Evolutionary conservation across 2,888 invertebrate genomes (phyloP), one percentile per base, ranked within the genome.

Genomic region (Rhodophaea formosa): DNA sequence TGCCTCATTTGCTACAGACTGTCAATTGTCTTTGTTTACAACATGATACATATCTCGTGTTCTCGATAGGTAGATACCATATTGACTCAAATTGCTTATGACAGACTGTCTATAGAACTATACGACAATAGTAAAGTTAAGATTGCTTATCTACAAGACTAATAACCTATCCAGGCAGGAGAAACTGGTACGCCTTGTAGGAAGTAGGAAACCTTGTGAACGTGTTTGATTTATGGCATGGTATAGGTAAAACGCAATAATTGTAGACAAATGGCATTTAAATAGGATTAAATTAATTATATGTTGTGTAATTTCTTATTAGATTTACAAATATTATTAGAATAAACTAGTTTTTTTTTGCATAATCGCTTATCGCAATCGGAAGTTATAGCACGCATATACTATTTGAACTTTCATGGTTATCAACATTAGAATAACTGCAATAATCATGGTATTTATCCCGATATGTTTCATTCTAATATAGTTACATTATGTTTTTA

Each of bases 121-220:
- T 60, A 60, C 62, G 68, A 62, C 61, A 69, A 66, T 67, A 67
- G 67, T 68, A 67, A 68, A 66, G 60, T 69, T 69, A 64, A 72
- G 80, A 82, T 80, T 70, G 58, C 67, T 77, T 78, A 85, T 85
- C 83, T 76, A 55, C 54, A 78, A 81, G 80, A 82, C 76, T 80
- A 81, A 84, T 82, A 74, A 79, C 66, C 72, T 73, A 78, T 80
- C 77, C 75, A 42, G 47, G 74, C 75, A 74, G 74, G 71, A 67
- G 59, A 64, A 79, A 80, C 80, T 77, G 79, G 84, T 80, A 76
- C 71, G 64, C 61, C 60, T 63, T 53, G 56, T 77, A 80, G 80
- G 79, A 79, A 84, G 77, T 77, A 71, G 76, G 75, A 75, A 74
- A 74, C 75, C 75, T 75, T 74, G 69, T 80, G 76, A 82, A 83